phyloP scores from a whole-genome alignment of 2,888 invertebrate species.

The Helleia helle region DNA sequence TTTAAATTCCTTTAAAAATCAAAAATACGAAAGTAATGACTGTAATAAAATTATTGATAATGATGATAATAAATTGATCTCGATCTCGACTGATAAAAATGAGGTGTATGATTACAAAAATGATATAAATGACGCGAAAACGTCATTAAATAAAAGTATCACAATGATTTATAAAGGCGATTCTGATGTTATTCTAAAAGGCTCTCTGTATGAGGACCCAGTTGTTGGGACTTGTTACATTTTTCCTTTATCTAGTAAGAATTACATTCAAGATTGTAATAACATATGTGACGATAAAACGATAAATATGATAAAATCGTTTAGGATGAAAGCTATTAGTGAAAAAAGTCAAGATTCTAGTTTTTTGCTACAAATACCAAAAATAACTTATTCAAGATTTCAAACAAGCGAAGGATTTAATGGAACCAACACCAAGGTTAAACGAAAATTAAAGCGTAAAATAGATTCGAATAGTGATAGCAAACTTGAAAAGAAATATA shows the following conservation, averaged over 20 bases:
- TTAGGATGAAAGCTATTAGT: slow-evolving; percentile 16
- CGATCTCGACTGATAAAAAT: too few relatives aligned
- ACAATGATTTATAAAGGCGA: slow-evolving; percentile 28
- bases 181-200: slow-evolving; percentile 32
- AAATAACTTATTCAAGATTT: slow-evolving; percentile 36
- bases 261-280: slow-evolving; percentile 17
- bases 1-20: too few relatives aligned
- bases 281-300: slow-evolving; percentile 13
- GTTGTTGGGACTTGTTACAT: slow-evolving; percentile 37
- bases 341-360: slow-evolving; percentile 7
- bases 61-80: too few relatives aligned
- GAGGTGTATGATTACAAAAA: not conserved
- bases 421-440: slow-evolving; percentile 16
- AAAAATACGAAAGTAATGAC: too few relatives aligned
- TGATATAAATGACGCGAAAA: not conserved
- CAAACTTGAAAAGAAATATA: slow-evolving; percentile 36
- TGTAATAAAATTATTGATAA: too few relatives aligned
- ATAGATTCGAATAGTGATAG: slow-evolving; percentile 32
- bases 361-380: slow-evolving; percentile 35
- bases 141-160: slow-evolving; percentile 18
- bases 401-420: not conserved
- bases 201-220: slow-evolving; percentile 39
- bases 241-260: slow-evolving; percentile 29
- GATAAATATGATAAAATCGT: slow-evolving; percentile 13
- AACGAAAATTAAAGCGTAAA: slow-evolving; percentile 42